Conservation (phyloP, 2,113 vertebrate genomes). For the Platysteira castanea region DNA sequence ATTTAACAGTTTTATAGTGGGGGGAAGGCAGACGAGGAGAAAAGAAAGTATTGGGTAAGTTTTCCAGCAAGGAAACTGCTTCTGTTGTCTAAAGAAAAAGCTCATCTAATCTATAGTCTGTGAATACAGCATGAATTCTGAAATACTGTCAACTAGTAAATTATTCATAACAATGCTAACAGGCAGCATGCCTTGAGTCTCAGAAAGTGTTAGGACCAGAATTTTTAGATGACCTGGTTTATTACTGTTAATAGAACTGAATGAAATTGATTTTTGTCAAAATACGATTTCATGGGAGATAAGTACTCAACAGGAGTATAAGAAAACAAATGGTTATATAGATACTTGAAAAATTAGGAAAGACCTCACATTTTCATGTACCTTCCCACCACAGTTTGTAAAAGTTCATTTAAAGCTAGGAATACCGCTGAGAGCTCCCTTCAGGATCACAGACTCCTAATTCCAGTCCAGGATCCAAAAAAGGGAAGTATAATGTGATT, state of each 20-base stretch:
- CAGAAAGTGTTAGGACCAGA: background rate
- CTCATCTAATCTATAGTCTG: background rate
- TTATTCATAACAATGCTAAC: background rate
- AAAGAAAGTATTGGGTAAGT: background rate
- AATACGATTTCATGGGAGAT: background rate
- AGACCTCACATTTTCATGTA: background rate
- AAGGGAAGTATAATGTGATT: background rate
- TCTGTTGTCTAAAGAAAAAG: background rate
- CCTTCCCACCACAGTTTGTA: background rate
- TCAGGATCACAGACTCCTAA: background rate
- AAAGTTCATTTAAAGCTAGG: background rate
- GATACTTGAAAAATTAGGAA: background rate
- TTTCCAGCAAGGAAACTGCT: background rate
- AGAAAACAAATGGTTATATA: background rate
- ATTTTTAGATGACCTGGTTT: background rate
- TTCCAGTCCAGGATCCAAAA: background rate
- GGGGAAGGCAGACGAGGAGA: rapidly evolving
- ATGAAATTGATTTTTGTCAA: background rate
- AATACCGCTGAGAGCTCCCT: background rate
- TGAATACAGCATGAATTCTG: background rate
- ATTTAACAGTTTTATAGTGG: background rate
- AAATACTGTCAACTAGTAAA: background rate
- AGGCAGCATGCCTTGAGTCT: background rate
- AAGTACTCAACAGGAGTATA: background rate
- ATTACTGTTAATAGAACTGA: background rate